A percentile compares a stretch with the other conserved stretches of the same genome.
phyloP scores from a whole-genome alignment of 1,140 invertebrate genomes.

The Zaprionus ghesquierei region DNA sequence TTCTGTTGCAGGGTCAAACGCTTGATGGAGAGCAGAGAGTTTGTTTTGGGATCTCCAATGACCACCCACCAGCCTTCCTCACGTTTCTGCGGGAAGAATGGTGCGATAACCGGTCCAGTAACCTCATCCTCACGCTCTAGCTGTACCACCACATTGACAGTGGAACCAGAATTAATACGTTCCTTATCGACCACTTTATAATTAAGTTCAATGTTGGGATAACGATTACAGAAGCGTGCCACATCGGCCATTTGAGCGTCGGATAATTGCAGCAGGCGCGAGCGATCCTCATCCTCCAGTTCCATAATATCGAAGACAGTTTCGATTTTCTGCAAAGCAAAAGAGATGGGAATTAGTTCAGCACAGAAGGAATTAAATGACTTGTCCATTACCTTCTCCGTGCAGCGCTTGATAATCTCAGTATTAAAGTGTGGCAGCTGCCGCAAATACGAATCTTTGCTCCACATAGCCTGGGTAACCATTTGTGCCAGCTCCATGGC shows the following conservation, averaged over 20 bases:
- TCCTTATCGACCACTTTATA: slow-evolving; percentile 96
- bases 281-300: slow-evolving; percentile 96
- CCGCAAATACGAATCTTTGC: slow-evolving; percentile 98
- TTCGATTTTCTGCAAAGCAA: slow-evolving; percentile 89
- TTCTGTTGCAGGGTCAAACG: slow-evolving; percentile 96
- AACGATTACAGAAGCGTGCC: slow-evolving; percentile 98
- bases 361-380: accelerated
- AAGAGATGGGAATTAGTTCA: background rate
- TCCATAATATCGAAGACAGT: slow-evolving; percentile 99
- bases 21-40: slow-evolving; percentile 98
- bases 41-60: slow-evolving; percentile 97
- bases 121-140: slow-evolving; percentile 98
- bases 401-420: slow-evolving; percentile 95
- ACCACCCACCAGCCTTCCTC: slow-evolving; percentile 99
- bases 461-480: slow-evolving; percentile 99
- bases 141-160: slow-evolving; percentile 94
- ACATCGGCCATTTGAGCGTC: slow-evolving; percentile 97
- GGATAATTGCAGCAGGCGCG: slow-evolving; percentile 91
- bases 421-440: slow-evolving; percentile 97
- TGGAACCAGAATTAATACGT: slow-evolving; percentile 89
- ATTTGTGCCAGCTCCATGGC: slow-evolving; percentile 99
- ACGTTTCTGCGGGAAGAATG: slow-evolving; percentile 98
- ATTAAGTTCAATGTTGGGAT: slow-evolving; percentile 98
- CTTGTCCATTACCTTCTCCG: slow-evolving; percentile 86
- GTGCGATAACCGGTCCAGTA: slow-evolving; percentile 98